These are phyloP conservation scores for Mechanitis messenoides DNA, from an alignment of 2,888 invertebrate genomes.

Conservation along the genomic window DNA sequence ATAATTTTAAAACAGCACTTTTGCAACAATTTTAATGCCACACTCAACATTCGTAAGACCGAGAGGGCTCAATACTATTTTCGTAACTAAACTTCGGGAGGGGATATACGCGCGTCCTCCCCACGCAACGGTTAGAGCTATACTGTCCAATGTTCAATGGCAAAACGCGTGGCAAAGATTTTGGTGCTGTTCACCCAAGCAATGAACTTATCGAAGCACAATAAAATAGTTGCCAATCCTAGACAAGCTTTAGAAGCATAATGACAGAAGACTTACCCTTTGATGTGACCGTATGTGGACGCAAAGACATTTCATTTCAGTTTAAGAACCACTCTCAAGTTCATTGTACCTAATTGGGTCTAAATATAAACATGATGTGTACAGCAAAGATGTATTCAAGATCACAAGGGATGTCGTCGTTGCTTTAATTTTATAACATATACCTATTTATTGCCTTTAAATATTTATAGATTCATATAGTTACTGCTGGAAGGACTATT, in stretches of 20 bases:
- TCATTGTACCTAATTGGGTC: constrained; percentile 26
- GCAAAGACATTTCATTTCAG: constrained; percentile 4
- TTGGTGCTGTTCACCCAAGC: constrained; percentile 49
- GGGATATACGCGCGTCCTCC: constrained; percentile 44
- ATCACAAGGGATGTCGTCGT: constrained; percentile 31
- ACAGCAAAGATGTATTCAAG: constrained; percentile 14
- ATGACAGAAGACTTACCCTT: constrained; percentile 1
- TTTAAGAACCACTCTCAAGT: constrained; percentile 17
- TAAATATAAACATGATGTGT: constrained; percentile 24
- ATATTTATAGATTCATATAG: too few relatives aligned
- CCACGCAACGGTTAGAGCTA: constrained; percentile 41
- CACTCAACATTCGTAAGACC: constrained; percentile 20
- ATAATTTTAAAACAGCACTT: constrained; percentile 15
- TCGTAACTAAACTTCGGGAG: constrained; percentile 46
- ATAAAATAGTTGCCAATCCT: constrained; percentile 54
- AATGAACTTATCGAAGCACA: constrained; percentile 52
- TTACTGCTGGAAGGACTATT: too few relatives aligned
- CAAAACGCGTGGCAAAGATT: constrained; percentile 43
- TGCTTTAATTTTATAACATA: constrained; percentile 10
- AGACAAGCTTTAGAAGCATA: constrained; percentile 29
- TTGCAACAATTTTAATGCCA: constrained; percentile 13
- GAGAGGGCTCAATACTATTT: constrained; percentile 49
- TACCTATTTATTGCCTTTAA: background rate
- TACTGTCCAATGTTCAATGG: constrained; percentile 42
- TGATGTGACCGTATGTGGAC: constrained; percentile 9